Evolutionary conservation across 1,140 invertebrate species (phyloP).

Genomic region (Papilio machaon): DNA sequence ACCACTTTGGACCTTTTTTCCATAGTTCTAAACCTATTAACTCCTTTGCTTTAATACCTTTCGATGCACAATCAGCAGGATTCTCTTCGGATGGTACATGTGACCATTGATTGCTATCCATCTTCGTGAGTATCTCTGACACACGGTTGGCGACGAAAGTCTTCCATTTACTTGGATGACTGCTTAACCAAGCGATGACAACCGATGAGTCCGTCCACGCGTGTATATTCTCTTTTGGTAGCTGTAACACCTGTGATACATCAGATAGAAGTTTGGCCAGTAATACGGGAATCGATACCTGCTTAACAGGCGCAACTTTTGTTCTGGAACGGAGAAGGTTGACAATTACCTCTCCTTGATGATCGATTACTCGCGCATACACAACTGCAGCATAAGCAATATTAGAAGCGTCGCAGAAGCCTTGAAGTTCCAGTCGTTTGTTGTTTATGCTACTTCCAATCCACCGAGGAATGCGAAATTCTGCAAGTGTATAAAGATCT

Average conservation of each 20-base stretch:
- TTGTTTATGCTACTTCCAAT: background rate
- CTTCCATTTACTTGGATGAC: constrained; percentile 51
- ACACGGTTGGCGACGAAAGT: constrained; percentile 46
- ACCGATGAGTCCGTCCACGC: constrained; percentile 74
- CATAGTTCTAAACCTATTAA: constrained; percentile 32
- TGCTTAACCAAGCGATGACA: constrained; percentile 63
- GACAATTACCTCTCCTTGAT: background rate
- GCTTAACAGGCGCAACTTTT: too few species aligned
- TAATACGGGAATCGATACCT: too few species aligned
- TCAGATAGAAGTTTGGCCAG: too few species aligned
- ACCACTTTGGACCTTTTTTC: constrained; percentile 40
- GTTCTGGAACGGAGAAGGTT: background rate
- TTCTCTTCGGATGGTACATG: constrained; percentile 70
- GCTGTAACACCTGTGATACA: constrained; percentile 46
- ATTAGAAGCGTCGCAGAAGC: constrained; percentile 56
- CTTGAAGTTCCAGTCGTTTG: constrained; percentile 43
- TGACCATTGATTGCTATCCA: constrained; percentile 59
- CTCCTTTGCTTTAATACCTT: constrained; percentile 52
- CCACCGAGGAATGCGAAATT: background rate
- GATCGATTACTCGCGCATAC: constrained; percentile 45
- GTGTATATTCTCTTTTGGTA: constrained; percentile 49
- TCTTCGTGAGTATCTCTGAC: constrained; percentile 52
- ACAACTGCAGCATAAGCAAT: constrained; percentile 56
- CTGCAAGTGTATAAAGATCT: background rate
- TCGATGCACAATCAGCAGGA: constrained; percentile 73